A percentile compares a stretch with the other conserved stretches of the same genome.
Conservation (phyloP, 2,797 vertebrate species). For the Cryptoprocta ferox region DNA sequence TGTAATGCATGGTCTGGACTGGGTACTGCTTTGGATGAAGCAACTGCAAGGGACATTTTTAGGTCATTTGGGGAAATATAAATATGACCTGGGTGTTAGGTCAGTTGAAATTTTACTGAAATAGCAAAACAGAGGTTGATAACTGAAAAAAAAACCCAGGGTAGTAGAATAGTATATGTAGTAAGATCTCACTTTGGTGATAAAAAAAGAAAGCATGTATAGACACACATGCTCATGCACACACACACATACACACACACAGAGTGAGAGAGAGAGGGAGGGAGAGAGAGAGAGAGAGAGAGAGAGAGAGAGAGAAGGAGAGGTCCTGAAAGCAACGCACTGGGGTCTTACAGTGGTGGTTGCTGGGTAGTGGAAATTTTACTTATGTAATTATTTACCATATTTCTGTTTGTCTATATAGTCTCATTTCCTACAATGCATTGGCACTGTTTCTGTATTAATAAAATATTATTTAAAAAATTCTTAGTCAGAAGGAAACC, state of each 20-base stretch:
- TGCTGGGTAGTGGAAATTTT: conserved; percentile 18
- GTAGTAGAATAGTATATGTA: not conserved
- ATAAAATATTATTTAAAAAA: not conserved
- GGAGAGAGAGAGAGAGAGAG: not conserved
- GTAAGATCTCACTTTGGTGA: conserved; percentile 34
- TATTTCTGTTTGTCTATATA: not conserved
- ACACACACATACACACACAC: no score
- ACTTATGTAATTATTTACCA: conserved; percentile 16
- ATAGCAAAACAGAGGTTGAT: conserved; percentile 48
- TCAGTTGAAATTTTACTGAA: conserved; percentile 51
- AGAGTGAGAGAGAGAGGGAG: not conserved
- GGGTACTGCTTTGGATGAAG: conserved; percentile 46
- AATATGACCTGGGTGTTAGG: conserved; percentile 37
- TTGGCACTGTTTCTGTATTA: not conserved
- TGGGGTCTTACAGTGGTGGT: conserved; percentile 7
- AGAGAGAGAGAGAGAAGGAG: not conserved
- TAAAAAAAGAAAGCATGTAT: conserved; percentile 26
- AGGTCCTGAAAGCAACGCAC: not conserved
- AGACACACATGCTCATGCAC: not conserved
- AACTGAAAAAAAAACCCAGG: not conserved
- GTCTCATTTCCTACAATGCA: conserved; percentile 20
- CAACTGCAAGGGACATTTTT: conserved; percentile 35
- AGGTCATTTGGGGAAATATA: conserved; percentile 54
- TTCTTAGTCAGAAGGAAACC: not conserved
- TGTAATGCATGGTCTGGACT: not conserved